Conservation (phyloP, 2,797 vertebrate genomes). For the Sebastes kiyomatsui region DNA sequence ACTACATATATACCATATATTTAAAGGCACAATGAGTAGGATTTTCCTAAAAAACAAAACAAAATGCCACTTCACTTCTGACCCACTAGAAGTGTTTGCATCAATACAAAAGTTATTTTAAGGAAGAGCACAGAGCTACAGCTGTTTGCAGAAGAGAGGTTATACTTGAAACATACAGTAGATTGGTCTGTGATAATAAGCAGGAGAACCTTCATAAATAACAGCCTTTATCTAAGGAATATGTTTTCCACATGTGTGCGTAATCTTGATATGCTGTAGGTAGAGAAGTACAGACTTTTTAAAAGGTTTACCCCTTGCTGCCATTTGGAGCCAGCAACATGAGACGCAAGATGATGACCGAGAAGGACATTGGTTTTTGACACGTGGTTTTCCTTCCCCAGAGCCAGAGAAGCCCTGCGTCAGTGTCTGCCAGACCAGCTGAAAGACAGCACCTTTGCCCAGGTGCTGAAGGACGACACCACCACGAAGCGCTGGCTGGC, state of each 20-base stretch:
- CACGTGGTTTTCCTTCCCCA: conserved; percentile 59
- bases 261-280: neutral
- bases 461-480: conserved; percentile 98
- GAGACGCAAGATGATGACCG: neutral
- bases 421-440: conserved; percentile 98
- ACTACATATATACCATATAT: neutral
- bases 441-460: conserved; percentile 97
- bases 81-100: too few relatives aligned
- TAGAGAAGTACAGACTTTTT: neutral
- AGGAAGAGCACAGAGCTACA: too few relatives aligned
- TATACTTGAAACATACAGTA: neutral
- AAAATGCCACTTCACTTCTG: too few relatives aligned
- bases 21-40: neutral
- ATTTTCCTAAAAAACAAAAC: too few relatives aligned
- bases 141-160: neutral
- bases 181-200: neutral
- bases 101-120: too few relatives aligned
- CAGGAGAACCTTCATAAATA: neutral
- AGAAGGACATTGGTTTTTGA: neutral
- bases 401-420: conserved; percentile 96
- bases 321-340: neutral
- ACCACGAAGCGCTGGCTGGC: conserved; percentile 99
- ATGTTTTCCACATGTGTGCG: neutral
- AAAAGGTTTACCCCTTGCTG: neutral
- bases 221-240: neutral